These are phyloP conservation scores for Toxotes jaculatrix DNA, from an alignment of 2,113 vertebrate species.

Conservation along the genomic window DNA sequence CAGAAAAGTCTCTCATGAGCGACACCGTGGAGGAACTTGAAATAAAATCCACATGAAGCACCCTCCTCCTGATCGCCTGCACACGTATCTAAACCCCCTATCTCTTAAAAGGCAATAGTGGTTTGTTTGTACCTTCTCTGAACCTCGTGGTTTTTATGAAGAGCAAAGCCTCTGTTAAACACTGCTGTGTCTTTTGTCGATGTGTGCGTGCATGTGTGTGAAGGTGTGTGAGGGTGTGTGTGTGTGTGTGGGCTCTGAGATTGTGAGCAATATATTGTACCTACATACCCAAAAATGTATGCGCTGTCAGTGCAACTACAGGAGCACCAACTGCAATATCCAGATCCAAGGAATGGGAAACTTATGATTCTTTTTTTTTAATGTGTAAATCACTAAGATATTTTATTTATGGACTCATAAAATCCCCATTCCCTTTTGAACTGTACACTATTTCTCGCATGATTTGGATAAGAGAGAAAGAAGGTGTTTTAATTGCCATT, in stretches of 20 bases:
- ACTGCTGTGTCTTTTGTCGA: conserved; percentile 62
- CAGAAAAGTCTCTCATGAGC: background rate
- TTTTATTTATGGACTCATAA: conserved; percentile 60
- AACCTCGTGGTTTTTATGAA: conserved; percentile 24
- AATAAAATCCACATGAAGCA: conserved; percentile 2
- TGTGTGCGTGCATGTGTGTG: conserved; percentile 27
- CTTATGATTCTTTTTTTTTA: conserved; percentile 19
- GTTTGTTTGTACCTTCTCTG: conserved; percentile 58
- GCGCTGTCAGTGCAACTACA: conserved; percentile 55
- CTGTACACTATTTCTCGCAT: conserved; percentile 30
- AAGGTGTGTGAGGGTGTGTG: conserved; percentile 5
- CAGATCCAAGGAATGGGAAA: conserved; percentile 55
- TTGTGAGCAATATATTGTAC: conserved; percentile 75
- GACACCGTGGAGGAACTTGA: conserved; percentile 41
- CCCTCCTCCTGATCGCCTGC: conserved; percentile 32
- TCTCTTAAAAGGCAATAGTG: conserved; percentile 70
- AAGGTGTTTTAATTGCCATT: conserved; percentile 47
- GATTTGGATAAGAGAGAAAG: conserved; percentile 34
- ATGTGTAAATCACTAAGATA: conserved; percentile 26
- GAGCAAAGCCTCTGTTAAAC: conserved; percentile 48
- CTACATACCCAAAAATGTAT: conserved; percentile 48
- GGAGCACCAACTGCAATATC: conserved; percentile 69
- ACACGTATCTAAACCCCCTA: conserved; percentile 38
- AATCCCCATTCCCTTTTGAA: conserved; percentile 48
- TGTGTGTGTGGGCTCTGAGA: conserved; percentile 48